Percentiles rank a stretch among this genome's conserved stretches.
Evolutionary conservation across 2,113 vertebrate species (phyloP).

Genomic region (Pelecanus crispus): DNA sequence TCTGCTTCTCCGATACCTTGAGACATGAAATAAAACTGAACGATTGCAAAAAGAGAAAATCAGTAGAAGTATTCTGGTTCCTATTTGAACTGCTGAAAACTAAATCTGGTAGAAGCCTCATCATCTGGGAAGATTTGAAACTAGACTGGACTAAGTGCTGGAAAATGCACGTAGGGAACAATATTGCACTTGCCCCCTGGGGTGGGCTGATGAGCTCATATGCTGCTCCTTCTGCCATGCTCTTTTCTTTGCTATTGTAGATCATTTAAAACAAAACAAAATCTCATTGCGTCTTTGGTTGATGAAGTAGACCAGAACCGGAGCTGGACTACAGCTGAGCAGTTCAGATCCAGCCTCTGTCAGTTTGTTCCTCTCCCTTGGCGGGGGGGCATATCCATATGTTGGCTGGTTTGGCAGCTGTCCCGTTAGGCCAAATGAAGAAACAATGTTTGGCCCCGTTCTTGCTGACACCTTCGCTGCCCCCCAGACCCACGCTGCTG

Average conservation of each 20-base stretch:
- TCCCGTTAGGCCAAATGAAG: neutral
- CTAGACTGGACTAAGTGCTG: neutral
- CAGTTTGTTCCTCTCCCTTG: neutral
- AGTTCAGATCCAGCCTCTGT: neutral
- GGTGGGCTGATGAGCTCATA: neutral
- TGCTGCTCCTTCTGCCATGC: neutral
- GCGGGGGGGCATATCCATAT: fast-evolving
- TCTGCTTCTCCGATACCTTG: neutral
- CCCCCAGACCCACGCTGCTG: neutral
- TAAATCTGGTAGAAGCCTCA: neutral
- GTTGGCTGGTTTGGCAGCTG: neutral
- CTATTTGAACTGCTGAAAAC: neutral
- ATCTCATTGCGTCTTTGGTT: neutral
- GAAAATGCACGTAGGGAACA: neutral
- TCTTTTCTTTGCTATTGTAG: neutral
- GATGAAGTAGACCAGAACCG: neutral
- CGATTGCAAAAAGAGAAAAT: neutral
- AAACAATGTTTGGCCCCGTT: fast-evolving
- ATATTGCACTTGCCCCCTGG: neutral
- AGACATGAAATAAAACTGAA: fast-evolving
- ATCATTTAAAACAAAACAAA: neutral
- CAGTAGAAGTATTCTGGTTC: neutral
- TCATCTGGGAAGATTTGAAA: neutral
- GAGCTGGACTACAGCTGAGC: neutral
- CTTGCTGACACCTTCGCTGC: neutral